Base-by-base conservation (phyloP, 2,113 vertebrate genomes). In the Leptosomus discolor region DNA sequence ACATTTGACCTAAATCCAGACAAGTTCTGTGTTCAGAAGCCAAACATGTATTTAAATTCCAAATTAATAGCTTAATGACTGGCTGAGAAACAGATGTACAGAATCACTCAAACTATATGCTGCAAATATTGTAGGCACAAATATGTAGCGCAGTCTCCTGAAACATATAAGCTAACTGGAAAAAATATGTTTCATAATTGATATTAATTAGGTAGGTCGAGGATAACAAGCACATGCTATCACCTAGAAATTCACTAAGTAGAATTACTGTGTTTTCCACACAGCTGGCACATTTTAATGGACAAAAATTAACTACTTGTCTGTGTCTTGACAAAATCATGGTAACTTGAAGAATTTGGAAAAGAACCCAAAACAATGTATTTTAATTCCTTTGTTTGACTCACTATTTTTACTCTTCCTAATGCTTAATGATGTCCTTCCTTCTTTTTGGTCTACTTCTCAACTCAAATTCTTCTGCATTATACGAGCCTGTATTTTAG, bases 51-150 rank as follows among this genome's bases (percentile, higher is more conserved):
- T 61, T 92, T 93, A 61, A 93, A 92, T 75, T 85, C 70, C 51
- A 90, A 80, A 90, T 60, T 67, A 95, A 70, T 36, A 90, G 70
- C 63, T 85, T 92, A 82, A 93, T 76, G 90, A 93, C 53, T 61
- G 63, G 41, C 54, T 92, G 57, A 91, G 36, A 92, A 96, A 90
- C 61, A 82, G 57, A 85, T 48, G 67, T 54, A 75, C 36, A 83
- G 57, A 92, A 65, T 82, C 53, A 90, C 30, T 81, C 51, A 79
- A 41, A 36, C 46, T 85, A 68, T 41, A 61, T 37, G 43, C 17
- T 63, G 56, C 74, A 94, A 46, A 58, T 78, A 67, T 14, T 84
- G 18, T 81, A 43, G 34, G 57, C 36, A 58, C 67, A 71, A 92
- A 46, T 91, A 69, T 1, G 10, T 50, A n/a, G 26, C n/a, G 34